A percentile compares a stretch with the other conserved stretches of the same genome.
These are phyloP conservation scores for Chaitophorus viminalis DNA, from an alignment of 2,888 invertebrate species.

Conservation along the genomic window DNA sequence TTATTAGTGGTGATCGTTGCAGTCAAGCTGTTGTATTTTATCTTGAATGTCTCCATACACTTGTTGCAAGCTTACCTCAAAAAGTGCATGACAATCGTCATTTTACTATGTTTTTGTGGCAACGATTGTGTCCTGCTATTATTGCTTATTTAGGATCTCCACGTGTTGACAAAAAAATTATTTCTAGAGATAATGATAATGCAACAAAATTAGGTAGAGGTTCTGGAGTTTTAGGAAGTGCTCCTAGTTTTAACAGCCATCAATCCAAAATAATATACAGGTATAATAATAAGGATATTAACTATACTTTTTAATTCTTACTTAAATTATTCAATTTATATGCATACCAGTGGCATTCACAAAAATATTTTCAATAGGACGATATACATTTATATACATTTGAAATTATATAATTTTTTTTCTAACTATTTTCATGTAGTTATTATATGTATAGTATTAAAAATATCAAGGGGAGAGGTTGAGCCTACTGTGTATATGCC, in stretches of 20 bases:
- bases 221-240: conserved; percentile 77
- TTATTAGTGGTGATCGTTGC: conserved; percentile 67
- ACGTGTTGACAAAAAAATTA: conserved; percentile 81
- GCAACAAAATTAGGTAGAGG: conserved; percentile 73
- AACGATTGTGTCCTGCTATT: conserved; percentile 89
- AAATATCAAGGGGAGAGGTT: too few relatives aligned
- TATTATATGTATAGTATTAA: too few relatives aligned
- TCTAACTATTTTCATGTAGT: too few relatives aligned
- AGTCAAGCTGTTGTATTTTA: conserved; percentile 73
- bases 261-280: conserved; percentile 91
- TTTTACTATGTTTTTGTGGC: conserved; percentile 90
- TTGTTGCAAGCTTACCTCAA: conserved; percentile 84
- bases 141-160: conserved; percentile 90
- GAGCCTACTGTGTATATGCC: too few relatives aligned
- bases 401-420: too few relatives aligned
- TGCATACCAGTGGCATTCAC: too few relatives aligned
- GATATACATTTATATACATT: too few relatives aligned
- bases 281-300: conserved; percentile 67
- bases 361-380: too few relatives aligned
- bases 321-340: conserved; percentile 25
- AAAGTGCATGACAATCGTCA: conserved; percentile 85
- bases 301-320: conserved; percentile 14
- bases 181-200: conserved; percentile 67
- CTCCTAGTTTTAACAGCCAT: conserved; percentile 81
- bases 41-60: conserved; percentile 85